Percentiles rank a stretch among this genome's conserved stretches.
Conservation (phyloP, 1,140 invertebrate genomes). For the Lordiphosa collinella region DNA sequence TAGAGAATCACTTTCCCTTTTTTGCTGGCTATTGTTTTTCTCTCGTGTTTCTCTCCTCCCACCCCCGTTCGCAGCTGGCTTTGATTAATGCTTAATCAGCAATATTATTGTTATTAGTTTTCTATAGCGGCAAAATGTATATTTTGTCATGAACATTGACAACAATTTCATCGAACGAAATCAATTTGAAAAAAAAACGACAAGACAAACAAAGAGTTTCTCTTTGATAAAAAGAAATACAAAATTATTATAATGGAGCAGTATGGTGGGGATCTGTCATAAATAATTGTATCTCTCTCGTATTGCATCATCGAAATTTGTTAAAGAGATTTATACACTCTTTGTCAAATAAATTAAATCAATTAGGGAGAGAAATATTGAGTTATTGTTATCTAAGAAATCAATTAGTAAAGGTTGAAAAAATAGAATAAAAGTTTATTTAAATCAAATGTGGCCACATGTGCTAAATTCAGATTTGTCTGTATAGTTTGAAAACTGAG, state of each 20-base stretch:
- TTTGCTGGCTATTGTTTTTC: conserved; percentile 11
- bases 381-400: no score
- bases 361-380: no score
- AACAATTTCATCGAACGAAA: conserved; percentile 33
- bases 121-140: conserved; percentile 46
- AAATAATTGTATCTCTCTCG: neutral
- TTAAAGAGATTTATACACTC: neutral
- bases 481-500: no score
- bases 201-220: conserved; percentile 49
- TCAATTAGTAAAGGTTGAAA: no score
- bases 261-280: neutral
- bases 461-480: no score
- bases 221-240: conserved; percentile 28
- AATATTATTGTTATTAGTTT: conserved; percentile 75
- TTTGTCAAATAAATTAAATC: no score
- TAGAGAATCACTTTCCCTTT: conserved; percentile 51
- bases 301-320: conserved; percentile 6
- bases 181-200: conserved; percentile 41
- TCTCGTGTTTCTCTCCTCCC: conserved; percentile 15
- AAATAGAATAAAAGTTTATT: no score
- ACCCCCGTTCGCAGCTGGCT: conserved; percentile 20
- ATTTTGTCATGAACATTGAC: conserved; percentile 31
- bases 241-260: conserved; percentile 22
- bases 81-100: conserved; percentile 77
- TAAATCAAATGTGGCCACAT: no score